Conservation (phyloP, 2,888 invertebrate species). For the Leucania comma region DNA sequence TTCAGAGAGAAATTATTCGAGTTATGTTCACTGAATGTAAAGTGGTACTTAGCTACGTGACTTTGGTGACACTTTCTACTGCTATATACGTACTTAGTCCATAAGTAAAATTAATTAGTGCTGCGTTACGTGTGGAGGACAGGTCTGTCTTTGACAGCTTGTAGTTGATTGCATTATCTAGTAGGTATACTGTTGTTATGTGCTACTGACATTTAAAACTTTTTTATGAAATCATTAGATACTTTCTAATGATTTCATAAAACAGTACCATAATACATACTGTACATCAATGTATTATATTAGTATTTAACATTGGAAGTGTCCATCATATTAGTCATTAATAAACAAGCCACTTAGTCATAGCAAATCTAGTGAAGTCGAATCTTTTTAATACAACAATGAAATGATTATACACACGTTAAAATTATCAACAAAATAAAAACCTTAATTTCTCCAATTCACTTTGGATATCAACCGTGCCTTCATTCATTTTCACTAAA, state of each 20-base stretch:
- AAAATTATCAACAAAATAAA: conserved; percentile 25
- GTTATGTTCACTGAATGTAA: conserved; percentile 37
- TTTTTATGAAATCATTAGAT: too few relatives aligned
- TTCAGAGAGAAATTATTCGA: conserved; percentile 56
- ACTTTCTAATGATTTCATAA: not conserved
- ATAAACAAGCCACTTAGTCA: not conserved
- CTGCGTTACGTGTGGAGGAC: not conserved
- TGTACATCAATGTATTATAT: not conserved
- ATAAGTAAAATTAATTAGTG: conserved; percentile 20
- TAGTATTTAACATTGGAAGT: not conserved
- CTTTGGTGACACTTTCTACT: conserved; percentile 36
- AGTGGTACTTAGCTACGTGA: conserved; percentile 16
- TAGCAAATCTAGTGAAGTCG: not conserved
- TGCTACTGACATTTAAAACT: not conserved
- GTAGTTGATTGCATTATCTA: not conserved
- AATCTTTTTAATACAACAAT: not conserved
- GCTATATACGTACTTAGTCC: conserved; percentile 14
- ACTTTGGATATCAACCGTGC: conserved; percentile 76
- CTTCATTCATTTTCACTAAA: conserved; percentile 78
- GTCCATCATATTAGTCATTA: not conserved
- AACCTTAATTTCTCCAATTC: conserved; percentile 86
- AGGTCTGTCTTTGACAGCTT: not conserved
- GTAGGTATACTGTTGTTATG: not conserved
- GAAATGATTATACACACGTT: conserved; percentile 9
- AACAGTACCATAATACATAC: not conserved